A percentile compares a stretch with the other conserved stretches of the same genome.
These are phyloP conservation scores for Lycia hirtaria DNA, from an alignment of 2,888 invertebrate genomes.

Conservation along the genomic window DNA sequence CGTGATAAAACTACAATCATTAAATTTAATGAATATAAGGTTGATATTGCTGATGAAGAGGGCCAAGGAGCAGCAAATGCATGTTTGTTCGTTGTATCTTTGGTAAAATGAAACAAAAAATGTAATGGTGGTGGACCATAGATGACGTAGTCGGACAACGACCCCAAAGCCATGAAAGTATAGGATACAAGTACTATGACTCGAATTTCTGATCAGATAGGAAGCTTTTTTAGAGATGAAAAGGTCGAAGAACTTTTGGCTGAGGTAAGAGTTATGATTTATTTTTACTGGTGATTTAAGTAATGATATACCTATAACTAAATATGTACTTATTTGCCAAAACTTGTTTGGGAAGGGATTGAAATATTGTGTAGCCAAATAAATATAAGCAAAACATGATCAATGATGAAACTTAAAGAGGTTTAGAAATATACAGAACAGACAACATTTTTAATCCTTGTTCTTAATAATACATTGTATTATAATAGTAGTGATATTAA, in stretches of 20 bases:
- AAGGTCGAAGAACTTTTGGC: conserved; percentile 47
- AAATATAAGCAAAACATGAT: neutral
- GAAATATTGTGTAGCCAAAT: neutral
- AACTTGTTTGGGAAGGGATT: neutral
- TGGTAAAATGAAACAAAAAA: conserved; percentile 62
- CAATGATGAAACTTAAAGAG: neutral
- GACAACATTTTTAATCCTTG: neutral
- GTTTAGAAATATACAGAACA: neutral
- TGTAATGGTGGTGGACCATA: conserved; percentile 58
- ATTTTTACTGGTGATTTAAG: conserved; percentile 33
- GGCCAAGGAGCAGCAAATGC: conserved; percentile 20
- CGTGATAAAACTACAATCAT: conserved; percentile 1
- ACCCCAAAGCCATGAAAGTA: conserved; percentile 59
- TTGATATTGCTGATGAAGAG: conserved; percentile 20
- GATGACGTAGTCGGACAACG: conserved; percentile 75
- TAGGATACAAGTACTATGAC: conserved; percentile 61
- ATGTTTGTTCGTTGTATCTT: conserved; percentile 47
- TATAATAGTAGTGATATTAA: no score
- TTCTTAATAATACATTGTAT: neutral
- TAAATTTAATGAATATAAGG: conserved; percentile 23
- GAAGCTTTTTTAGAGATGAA: conserved; percentile 44
- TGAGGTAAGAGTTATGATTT: conserved; percentile 30
- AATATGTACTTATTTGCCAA: neutral
- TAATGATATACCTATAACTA: neutral
- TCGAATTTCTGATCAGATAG: conserved; percentile 58